These are phyloP conservation scores for Nothoprocta pentlandii DNA, from an alignment of 2,113 vertebrate species.

Conservation along the genomic window DNA sequence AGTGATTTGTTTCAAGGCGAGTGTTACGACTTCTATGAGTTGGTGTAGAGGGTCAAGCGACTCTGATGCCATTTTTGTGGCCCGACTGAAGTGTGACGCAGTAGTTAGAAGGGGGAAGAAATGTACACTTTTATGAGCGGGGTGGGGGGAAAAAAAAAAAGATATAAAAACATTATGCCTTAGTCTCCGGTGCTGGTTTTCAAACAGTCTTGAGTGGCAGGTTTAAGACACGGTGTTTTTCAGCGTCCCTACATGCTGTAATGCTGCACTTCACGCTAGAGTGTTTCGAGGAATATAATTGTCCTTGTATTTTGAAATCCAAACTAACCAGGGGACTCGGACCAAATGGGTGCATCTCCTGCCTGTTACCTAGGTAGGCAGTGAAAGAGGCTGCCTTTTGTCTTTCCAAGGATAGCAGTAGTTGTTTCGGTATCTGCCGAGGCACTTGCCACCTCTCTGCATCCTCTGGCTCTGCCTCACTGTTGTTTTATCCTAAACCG, in stretches of 20 bases:
- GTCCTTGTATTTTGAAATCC: neutral
- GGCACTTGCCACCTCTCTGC: neutral
- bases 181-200: neutral
- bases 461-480: neutral
- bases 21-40: slow-evolving; percentile 69
- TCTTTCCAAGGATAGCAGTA: neutral
- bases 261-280: neutral
- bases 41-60: slow-evolving; percentile 47
- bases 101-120: neutral
- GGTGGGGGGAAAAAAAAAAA: neutral
- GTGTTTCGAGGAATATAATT: neutral
- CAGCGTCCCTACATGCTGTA: neutral
- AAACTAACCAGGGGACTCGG: neutral
- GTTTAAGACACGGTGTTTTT: neutral
- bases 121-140: neutral
- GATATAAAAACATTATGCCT: neutral
- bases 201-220: neutral
- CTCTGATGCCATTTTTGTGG: slow-evolving; percentile 45
- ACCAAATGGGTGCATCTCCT: neutral
- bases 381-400: neutral
- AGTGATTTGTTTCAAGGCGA: slow-evolving; percentile 84
- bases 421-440: neutral
- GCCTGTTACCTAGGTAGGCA: neutral
- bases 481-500: neutral
- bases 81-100: slow-evolving; percentile 35